These are phyloP conservation scores for Protobothrops mucrosquamatus DNA, from an alignment of 2,113 vertebrate genomes.

Conservation along the genomic window DNA sequence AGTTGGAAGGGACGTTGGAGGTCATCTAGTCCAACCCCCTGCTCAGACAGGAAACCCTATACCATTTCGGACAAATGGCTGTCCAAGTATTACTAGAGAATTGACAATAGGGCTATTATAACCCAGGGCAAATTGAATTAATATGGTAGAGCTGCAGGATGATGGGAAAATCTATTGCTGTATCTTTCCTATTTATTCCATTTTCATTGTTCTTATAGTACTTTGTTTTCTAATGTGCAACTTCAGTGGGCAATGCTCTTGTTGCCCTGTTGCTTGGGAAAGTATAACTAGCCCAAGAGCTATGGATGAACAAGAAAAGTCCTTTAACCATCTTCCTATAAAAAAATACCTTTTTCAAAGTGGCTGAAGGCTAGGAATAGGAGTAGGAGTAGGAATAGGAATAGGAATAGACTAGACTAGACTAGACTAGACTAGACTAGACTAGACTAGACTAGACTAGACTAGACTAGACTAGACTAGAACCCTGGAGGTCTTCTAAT, in stretches of 20 bases:
- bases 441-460: too few species aligned
- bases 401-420: too few species aligned
- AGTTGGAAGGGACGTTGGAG: too few species aligned
- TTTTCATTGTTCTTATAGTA: neutral
- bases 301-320: neutral
- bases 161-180: neutral
- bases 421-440: too few species aligned
- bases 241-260: neutral
- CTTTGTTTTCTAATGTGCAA: neutral
- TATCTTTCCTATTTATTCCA: neutral
- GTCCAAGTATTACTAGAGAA: neutral
- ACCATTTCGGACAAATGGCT: too few species aligned
- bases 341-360: neutral
- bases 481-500: too few species aligned
- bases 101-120: neutral
- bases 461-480: too few species aligned
- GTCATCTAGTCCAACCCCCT: too few species aligned
- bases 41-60: too few species aligned
- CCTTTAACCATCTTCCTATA: neutral
- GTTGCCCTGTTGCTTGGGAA: neutral
- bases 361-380: neutral
- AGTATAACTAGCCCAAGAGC: neutral
- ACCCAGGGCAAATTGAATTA: neutral
- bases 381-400: neutral
- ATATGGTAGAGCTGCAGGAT: neutral